Evolutionary conservation across 2,888 invertebrate species (phyloP).

Genomic region (Drosophila macrothrix): DNA sequence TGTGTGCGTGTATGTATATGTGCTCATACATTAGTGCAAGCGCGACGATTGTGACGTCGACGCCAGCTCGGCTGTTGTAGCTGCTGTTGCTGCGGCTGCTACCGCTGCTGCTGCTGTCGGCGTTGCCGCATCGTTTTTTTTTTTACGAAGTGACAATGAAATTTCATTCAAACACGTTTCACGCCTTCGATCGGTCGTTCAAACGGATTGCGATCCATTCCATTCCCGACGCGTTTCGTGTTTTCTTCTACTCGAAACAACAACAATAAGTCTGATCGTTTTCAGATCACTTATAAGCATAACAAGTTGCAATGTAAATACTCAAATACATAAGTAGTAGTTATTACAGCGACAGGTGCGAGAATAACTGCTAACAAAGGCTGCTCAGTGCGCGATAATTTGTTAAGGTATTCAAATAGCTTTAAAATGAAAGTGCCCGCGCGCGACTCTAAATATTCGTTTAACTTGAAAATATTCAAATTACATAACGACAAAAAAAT

Average conservation of each 20-base stretch:
- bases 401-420: conserved; percentile 22
- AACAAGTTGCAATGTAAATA: conserved; percentile 45
- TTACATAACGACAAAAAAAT: conserved; percentile 80
- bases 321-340: conserved; percentile 5
- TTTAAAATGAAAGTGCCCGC: conserved; percentile 80
- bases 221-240: conserved; percentile 29
- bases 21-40: conserved; percentile 52
- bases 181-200: conserved; percentile 68
- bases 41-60: conserved; percentile 60
- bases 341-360: conserved; percentile 7
- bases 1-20: background rate
- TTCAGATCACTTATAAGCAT: conserved; percentile 33
- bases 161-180: conserved; percentile 82
- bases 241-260: conserved; percentile 39
- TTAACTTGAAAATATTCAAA: conserved; percentile 83
- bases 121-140: conserved; percentile 55
- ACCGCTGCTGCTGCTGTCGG: conserved; percentile 35
- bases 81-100: conserved; percentile 29
- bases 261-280: conserved; percentile 32
- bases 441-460: conserved; percentile 79
- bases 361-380: conserved; percentile 35
- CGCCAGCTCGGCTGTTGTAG: conserved; percentile 52
- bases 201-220: conserved; percentile 65
- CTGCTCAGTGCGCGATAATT: conserved; percentile 23
- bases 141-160: conserved; percentile 70